A percentile compares a stretch with the other conserved stretches of the same genome.
Conservation (phyloP, 2,888 invertebrate genomes). For the Amblyteles armatorius region DNA sequence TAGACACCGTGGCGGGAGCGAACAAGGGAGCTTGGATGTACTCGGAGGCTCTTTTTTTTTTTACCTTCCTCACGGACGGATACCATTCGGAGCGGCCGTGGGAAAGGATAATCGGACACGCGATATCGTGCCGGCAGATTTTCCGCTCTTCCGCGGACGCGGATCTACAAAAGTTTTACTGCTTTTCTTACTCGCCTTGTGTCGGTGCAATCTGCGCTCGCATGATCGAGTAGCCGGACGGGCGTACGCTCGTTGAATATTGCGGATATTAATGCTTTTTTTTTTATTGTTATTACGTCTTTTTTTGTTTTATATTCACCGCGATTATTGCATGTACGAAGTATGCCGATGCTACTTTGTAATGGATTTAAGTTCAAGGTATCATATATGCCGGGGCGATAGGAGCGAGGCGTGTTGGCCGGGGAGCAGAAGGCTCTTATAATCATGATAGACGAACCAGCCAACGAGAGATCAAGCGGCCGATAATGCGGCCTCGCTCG, state of each 20-base stretch:
- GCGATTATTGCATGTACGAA: background rate
- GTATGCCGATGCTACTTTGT: conserved; percentile 52
- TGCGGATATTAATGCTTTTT: background rate
- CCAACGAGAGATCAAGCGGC: conserved; percentile 59
- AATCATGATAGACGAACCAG: conserved; percentile 65
- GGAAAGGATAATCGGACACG: conserved; percentile 66
- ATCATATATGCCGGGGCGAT: conserved; percentile 45
- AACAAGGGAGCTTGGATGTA: conserved; percentile 1
- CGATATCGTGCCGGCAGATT: conserved; percentile 64
- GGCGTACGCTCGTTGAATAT: background rate
- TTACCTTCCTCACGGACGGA: conserved; percentile 36
- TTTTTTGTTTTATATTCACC: background rate
- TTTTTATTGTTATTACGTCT: background rate
- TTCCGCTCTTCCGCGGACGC: conserved; percentile 42
- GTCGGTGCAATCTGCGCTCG: conserved; percentile 23
- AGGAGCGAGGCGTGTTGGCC: conserved; percentile 9
- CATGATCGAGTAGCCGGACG: conserved; percentile 33
- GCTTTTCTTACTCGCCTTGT: conserved; percentile 24
- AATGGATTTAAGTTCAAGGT: conserved; percentile 54
- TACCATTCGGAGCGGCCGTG: conserved; percentile 46
- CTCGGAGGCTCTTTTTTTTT: conserved; percentile 24
- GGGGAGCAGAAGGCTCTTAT: conserved; percentile 48
- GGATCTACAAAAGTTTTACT: background rate
- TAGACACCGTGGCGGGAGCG: background rate
- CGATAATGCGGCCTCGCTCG: conserved; percentile 51